These are phyloP conservation scores for Leucophenga montana DNA, from an alignment of 2,888 invertebrate genomes.

Conservation along the genomic window DNA sequence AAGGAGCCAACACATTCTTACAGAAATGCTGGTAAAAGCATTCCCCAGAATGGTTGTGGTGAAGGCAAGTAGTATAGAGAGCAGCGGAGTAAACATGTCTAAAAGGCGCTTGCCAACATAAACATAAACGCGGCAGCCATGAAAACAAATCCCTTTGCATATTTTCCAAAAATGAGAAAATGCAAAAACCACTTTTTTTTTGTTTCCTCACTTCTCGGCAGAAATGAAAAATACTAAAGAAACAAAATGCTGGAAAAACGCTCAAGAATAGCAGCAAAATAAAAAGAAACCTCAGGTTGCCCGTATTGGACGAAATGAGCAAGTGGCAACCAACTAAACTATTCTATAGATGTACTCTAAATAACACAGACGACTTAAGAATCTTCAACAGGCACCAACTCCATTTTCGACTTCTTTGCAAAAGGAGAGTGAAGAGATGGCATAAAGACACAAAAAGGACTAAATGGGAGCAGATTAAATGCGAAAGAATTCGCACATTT, in stretches of 20 bases:
- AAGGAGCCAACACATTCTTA: constrained; percentile 44
- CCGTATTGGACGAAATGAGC: constrained; percentile 63
- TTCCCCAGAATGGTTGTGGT: not conserved
- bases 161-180: constrained; percentile 67
- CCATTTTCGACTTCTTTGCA: constrained; percentile 15
- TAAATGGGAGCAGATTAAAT: constrained; percentile 25
- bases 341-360: not conserved
- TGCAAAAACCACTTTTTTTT: constrained; percentile 55
- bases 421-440: not conserved
- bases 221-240: constrained; percentile 30
- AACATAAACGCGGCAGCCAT: constrained; percentile 56
- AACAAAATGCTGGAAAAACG: constrained; percentile 3
- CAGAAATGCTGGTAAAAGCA: not conserved
- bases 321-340: constrained; percentile 2
- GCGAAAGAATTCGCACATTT: constrained; percentile 12
- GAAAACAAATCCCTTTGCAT: constrained; percentile 67
- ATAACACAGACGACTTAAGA: not conserved
- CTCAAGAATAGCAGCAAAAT: constrained; percentile 63
- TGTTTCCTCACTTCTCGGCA: not conserved
- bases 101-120: constrained; percentile 62
- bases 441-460: constrained; percentile 1
- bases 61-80: not conserved
- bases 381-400: constrained; percentile 1
- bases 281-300: constrained; percentile 66
- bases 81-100: constrained; percentile 45